A percentile compares a stretch with the other conserved stretches of the same genome.
phyloP scores from a whole-genome alignment of 2,888 invertebrate genomes.

The Phaedon cochleariae region DNA sequence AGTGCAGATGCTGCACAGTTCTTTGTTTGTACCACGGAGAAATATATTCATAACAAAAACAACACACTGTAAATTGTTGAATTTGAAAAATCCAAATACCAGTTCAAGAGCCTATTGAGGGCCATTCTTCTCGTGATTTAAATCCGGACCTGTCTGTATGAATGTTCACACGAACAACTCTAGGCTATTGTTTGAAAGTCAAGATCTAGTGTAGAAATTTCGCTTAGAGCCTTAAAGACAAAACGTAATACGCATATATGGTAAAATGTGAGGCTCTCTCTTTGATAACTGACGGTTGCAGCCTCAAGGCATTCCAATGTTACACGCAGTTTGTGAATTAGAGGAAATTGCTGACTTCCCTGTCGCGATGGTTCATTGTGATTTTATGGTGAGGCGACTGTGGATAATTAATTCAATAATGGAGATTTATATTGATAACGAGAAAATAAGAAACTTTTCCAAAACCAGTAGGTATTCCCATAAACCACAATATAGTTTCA shows the following conservation, averaged over 20 bases:
- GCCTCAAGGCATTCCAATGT: neutral
- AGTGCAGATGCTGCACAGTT: too few relatives aligned
- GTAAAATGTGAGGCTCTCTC: conserved; percentile 22
- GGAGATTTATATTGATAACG: too few relatives aligned
- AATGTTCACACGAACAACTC: conserved; percentile 7
- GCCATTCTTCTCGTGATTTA: neutral
- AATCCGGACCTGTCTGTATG: conserved; percentile 1
- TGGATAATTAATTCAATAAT: too few relatives aligned
- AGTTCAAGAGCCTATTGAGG: neutral
- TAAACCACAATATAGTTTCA: too few relatives aligned
- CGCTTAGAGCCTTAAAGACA: conserved; percentile 34
- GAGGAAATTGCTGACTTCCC: neutral
- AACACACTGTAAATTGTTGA: too few relatives aligned
- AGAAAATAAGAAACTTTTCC: too few relatives aligned
- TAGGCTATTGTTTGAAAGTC: conserved; percentile 36
- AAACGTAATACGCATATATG: conserved; percentile 27
- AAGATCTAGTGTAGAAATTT: conserved; percentile 44
- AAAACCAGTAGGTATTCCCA: too few relatives aligned
- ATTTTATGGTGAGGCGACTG: too few relatives aligned
- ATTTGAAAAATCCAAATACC: neutral
- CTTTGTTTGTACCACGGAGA: too few relatives aligned
- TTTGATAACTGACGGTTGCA: conserved; percentile 1
- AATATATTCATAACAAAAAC: too few relatives aligned
- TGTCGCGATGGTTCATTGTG: too few relatives aligned
- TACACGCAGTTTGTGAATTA: neutral